These are phyloP conservation scores for Muntiacus muntjak DNA, from an alignment of 2,113 vertebrate genomes.

Conservation along the genomic window DNA sequence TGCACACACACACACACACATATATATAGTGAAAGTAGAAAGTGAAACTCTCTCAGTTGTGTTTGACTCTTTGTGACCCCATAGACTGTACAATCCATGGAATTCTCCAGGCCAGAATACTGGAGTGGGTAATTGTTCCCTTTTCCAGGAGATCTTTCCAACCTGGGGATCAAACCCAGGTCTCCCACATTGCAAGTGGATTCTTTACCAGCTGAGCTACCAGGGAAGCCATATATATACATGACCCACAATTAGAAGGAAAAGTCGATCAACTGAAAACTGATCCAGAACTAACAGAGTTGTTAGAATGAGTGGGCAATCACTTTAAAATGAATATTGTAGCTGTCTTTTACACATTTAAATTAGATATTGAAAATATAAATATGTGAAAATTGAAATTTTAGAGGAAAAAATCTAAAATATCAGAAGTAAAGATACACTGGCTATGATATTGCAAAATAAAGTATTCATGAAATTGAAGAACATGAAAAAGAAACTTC, in stretches of 20 bases:
- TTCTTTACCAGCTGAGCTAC: background rate
- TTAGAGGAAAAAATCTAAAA: background rate
- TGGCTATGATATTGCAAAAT: background rate
- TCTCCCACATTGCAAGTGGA: background rate
- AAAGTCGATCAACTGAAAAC: background rate
- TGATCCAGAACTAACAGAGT: background rate
- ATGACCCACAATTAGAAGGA: background rate
- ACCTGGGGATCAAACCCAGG: background rate
- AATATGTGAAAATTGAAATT: background rate
- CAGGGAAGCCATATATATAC: background rate
- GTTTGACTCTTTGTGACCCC: background rate
- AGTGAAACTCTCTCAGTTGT: background rate
- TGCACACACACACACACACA: too few relatives aligned
- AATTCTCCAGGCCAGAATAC: background rate
- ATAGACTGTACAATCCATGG: background rate
- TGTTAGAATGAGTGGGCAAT: background rate
- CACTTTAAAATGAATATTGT: background rate
- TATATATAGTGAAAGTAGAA: background rate
- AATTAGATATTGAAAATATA: background rate
- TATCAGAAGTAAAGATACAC: background rate
- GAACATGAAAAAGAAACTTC: background rate
- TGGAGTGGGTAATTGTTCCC: background rate
- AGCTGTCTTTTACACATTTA: background rate
- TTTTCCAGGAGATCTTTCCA: background rate
- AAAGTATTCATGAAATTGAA: background rate